Conservation (phyloP, 2,888 invertebrate genomes). For the Griposia aprilina region DNA sequence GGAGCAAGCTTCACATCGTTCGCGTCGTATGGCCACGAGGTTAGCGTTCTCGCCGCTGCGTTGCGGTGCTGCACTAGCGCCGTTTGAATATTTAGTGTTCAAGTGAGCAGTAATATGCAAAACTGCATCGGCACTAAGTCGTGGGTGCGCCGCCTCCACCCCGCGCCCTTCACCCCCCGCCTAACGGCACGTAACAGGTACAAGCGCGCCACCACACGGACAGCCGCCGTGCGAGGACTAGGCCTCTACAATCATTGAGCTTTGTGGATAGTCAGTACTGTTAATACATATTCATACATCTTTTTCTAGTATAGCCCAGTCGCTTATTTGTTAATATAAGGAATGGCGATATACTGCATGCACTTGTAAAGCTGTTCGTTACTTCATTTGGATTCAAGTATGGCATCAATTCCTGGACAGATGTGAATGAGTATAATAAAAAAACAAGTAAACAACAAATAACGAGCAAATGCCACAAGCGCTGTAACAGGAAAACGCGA, state of each 20-base stretch:
- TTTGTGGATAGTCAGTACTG: conserved; percentile 15
- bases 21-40: neutral
- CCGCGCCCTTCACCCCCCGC: neutral
- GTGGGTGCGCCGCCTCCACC: conserved; percentile 32
- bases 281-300: neutral
- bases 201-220: conserved; percentile 44
- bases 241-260: neutral
- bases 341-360: neutral
- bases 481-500: conserved; percentile 27
- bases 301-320: neutral
- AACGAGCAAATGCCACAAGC: neutral
- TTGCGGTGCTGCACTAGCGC: neutral
- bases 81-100: neutral
- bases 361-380: neutral
- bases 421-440: neutral
- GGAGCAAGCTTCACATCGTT: neutral
- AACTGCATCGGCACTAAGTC: conserved; percentile 57
- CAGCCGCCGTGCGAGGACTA: conserved; percentile 27
- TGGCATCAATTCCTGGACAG: neutral
- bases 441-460: neutral
- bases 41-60: neutral
- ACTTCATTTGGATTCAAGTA: neutral
- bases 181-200: conserved; percentile 65
- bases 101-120: conserved; percentile 54
- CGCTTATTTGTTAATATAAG: neutral